A percentile compares a stretch with the other conserved stretches of the same genome.
Conservation (phyloP, 2,797 vertebrate genomes). For the Pseudochaenichthys georgianus region DNA sequence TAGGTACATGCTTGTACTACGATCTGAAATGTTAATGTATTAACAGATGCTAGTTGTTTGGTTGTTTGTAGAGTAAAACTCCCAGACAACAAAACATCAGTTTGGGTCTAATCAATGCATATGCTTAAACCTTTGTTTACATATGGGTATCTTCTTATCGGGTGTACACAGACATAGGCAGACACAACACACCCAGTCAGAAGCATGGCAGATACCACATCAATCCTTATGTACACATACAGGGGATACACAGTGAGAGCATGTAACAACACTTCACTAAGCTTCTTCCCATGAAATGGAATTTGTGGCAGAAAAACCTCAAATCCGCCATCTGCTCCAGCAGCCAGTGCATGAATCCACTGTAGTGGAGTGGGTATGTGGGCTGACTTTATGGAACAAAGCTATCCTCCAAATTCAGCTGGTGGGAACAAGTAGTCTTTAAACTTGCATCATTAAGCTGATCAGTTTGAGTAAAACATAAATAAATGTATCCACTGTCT, state of each 20-base stretch:
- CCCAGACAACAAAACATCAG: constrained; percentile 5
- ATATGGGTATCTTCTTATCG: constrained; percentile 15
- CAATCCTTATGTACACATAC: constrained; percentile 22
- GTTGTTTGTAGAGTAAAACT: constrained; percentile 2
- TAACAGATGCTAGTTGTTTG: not conserved
- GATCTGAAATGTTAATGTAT: not conserved
- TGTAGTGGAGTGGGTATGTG: constrained; percentile 42
- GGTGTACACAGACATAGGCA: constrained; percentile 19
- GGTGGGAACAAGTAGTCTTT: constrained; percentile 38
- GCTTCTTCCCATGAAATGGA: constrained; percentile 27
- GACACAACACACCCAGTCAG: constrained; percentile 15
- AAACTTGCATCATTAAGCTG: constrained; percentile 49
- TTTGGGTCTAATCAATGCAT: constrained; percentile 10
- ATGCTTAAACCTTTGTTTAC: constrained; percentile 40
- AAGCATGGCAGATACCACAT: constrained; percentile 25
- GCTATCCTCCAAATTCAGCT: constrained; percentile 47
- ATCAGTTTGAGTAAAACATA: constrained; percentile 31
- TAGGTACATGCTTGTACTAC: not conserved
- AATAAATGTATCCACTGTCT: not conserved
- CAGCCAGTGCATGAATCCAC: constrained; percentile 16
- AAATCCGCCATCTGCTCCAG: constrained; percentile 28
- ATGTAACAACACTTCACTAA: constrained; percentile 30
- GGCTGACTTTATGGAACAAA: constrained; percentile 48
- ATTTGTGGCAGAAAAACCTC: constrained; percentile 27
- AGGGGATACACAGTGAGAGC: constrained; percentile 13